Evolutionary conservation across 2,113 vertebrate species (phyloP).

Genomic region (Bubo bubo): DNA sequence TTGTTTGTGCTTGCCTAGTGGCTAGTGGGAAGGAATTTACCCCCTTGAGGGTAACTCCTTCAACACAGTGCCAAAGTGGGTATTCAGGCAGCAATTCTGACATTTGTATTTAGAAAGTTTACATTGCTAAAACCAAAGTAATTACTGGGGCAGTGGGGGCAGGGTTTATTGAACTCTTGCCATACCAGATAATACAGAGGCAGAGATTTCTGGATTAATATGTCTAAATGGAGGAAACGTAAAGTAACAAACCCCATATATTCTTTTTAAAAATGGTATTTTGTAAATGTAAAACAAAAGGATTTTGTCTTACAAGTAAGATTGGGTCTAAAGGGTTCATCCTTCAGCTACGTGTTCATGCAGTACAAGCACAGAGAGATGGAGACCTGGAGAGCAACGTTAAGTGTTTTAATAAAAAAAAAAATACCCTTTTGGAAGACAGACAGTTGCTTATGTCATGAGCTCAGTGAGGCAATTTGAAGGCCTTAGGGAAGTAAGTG

Average conservation of each 20-base stretch:
- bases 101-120: neutral
- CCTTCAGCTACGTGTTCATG: accelerated
- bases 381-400: neutral
- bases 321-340: neutral
- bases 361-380: neutral
- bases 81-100: neutral
- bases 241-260: neutral
- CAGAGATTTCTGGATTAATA: neutral
- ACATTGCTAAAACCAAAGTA: neutral
- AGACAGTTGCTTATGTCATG: neutral
- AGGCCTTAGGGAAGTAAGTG: neutral
- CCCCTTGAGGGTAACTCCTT: neutral
- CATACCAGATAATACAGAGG: no score
- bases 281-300: neutral
- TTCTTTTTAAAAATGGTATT: neutral
- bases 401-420: neutral
- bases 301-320: neutral
- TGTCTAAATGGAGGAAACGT: neutral
- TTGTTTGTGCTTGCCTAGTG: neutral
- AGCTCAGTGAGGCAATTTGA: neutral
- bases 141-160: accelerated
- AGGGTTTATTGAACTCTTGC: neutral
- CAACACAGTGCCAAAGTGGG: accelerated
- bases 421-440: neutral
- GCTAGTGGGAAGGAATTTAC: neutral